A percentile compares a stretch with the other conserved stretches of the same genome.
Conservation (phyloP, 2,113 vertebrate genomes). For the Regulus satrapa region DNA sequence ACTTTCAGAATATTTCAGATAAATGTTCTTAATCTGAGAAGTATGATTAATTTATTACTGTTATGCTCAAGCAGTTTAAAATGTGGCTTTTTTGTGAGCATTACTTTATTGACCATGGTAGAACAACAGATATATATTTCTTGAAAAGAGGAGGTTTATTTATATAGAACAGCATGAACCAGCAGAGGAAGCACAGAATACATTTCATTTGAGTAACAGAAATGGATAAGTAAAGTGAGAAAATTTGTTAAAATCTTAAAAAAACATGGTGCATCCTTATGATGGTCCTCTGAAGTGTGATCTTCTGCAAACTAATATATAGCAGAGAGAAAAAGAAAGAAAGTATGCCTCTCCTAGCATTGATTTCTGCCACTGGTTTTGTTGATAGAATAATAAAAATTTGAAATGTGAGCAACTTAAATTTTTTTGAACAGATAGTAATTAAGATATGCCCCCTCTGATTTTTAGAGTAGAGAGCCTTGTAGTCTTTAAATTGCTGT, state of each 20-base stretch:
- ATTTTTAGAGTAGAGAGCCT: background rate
- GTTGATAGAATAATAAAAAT: background rate
- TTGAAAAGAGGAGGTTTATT: background rate
- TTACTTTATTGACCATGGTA: background rate
- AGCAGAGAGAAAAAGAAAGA: background rate
- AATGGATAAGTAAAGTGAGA: background rate
- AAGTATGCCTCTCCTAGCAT: background rate
- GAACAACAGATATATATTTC: background rate
- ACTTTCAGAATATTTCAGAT: background rate
- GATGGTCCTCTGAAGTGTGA: background rate
- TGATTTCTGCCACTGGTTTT: background rate
- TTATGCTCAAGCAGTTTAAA: background rate
- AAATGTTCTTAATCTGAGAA: background rate
- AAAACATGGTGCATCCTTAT: background rate
- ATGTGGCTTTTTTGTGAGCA: background rate
- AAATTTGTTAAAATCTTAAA: background rate
- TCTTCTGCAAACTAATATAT: background rate
- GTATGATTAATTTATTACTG: background rate
- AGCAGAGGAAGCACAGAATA: background rate
- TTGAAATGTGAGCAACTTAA: background rate
- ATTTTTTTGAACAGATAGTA: background rate
- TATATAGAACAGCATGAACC: background rate
- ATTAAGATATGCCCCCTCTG: background rate
- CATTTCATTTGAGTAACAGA: background rate
- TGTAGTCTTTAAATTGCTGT: background rate